phyloP scores from a whole-genome alignment of 2,888 invertebrate genomes.

The Oxyscelio sp. region DNA sequence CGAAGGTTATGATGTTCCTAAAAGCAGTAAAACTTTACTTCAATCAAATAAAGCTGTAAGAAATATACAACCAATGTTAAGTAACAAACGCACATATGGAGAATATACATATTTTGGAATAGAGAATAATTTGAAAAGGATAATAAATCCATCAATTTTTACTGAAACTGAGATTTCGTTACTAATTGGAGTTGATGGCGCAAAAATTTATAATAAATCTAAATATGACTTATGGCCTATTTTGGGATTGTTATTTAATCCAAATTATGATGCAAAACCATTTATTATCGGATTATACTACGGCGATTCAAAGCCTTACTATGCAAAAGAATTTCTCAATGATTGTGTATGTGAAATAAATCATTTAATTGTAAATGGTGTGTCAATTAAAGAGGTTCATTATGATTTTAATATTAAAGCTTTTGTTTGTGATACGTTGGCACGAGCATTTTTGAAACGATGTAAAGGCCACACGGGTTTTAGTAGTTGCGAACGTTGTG shows the following conservation, averaged over 20 bases:
- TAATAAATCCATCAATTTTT: constrained; percentile 45
- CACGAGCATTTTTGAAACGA: constrained; percentile 64
- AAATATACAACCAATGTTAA: constrained; percentile 21
- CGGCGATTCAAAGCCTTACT: constrained; percentile 59
- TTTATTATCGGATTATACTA: constrained; percentile 50
- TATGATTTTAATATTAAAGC: constrained; percentile 57
- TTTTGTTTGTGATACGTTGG: constrained; percentile 61
- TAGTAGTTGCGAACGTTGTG: constrained; percentile 59
- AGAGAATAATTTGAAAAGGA: constrained; percentile 16
- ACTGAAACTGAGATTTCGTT: constrained; percentile 58
- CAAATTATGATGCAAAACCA: constrained; percentile 43
- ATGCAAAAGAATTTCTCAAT: constrained; percentile 43
- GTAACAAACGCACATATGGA: constrained; percentile 18
- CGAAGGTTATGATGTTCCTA: constrained; percentile 14
- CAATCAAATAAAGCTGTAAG: neutral
- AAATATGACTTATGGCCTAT: constrained; percentile 57
- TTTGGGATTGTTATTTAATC: constrained; percentile 23
- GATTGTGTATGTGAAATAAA: constrained; percentile 62
- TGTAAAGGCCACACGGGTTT: constrained; percentile 44
- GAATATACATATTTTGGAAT: constrained; percentile 42
- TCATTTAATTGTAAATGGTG: constrained; percentile 33
- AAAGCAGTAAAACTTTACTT: constrained; percentile 13
- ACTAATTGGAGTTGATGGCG: constrained; percentile 65
- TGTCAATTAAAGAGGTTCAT: constrained; percentile 20
- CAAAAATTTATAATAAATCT: constrained; percentile 48